phyloP scores from a whole-genome alignment of 2,797 vertebrate genomes.

The Zalophus californianus region DNA sequence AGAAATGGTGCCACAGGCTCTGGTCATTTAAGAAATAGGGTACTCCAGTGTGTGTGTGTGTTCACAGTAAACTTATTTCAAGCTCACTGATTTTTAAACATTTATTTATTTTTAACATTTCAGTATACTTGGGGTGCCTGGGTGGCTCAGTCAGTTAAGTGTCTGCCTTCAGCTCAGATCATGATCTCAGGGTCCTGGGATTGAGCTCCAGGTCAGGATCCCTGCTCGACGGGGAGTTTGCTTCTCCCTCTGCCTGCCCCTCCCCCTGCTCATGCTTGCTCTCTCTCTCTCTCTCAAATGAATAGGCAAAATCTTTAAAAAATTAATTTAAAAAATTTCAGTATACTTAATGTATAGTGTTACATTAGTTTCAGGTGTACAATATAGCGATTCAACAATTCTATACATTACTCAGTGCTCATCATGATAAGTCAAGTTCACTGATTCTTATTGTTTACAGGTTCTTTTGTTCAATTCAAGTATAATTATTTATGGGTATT shows the following conservation, averaged over 20 bases:
- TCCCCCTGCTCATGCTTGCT: not conserved
- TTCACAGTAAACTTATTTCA: not conserved
- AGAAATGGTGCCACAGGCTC: slow-evolving; percentile 13
- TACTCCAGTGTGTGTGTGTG: not conserved
- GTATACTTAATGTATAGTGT: not conserved
- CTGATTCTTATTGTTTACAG: slow-evolving; percentile 1
- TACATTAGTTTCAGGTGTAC: not conserved
- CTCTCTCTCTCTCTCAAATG: not conserved
- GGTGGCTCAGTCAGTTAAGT: not conserved
- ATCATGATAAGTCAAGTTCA: not conserved
- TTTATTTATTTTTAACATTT: not conserved
- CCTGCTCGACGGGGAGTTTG: not conserved
- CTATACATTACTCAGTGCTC: not conserved
- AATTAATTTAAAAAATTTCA: not conserved
- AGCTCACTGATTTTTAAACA: not conserved
- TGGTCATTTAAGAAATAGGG: not conserved
- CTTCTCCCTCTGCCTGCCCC: not conserved
- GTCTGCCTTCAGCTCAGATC: not conserved
- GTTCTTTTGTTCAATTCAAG: not conserved
- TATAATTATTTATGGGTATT: not conserved
- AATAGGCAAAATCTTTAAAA: not conserved
- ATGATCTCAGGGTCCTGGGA: not conserved
- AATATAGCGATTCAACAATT: not conserved
- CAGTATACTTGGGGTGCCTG: not conserved
- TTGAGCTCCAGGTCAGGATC: not conserved